Evolutionary conservation across 2,888 invertebrate genomes (phyloP).

Genomic region (Poecilobothrus nobilitatus): DNA sequence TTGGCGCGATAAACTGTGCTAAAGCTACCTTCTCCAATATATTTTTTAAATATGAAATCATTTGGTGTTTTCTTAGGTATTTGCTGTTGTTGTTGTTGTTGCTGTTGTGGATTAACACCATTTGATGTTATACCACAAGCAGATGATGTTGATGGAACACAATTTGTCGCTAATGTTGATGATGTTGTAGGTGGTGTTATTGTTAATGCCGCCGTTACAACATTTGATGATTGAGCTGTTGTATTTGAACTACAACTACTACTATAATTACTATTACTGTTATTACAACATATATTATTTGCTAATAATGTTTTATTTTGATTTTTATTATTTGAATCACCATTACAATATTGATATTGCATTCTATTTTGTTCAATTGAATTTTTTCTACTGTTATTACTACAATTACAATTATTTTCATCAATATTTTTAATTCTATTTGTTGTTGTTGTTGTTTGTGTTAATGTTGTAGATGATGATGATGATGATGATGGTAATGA

Average conservation of each 20-base stretch:
- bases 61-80: constrained; percentile 49
- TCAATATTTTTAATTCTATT: background rate
- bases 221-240: background rate
- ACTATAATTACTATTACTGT: background rate
- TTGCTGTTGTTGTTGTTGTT: constrained; percentile 24
- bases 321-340: background rate
- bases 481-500: constrained; percentile 17
- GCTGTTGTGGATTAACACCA: constrained; percentile 20
- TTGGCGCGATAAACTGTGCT: constrained; percentile 91
- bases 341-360: background rate
- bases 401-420: background rate
- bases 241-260: background rate
- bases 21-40: constrained; percentile 95
- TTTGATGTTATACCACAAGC: constrained; percentile 8
- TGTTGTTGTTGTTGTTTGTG: constrained; percentile 20
- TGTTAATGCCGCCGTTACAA: constrained; percentile 15
- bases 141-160: constrained; percentile 8
- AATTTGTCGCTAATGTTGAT: background rate
- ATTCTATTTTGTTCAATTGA: background rate
- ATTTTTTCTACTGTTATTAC: background rate
- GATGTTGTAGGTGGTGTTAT: constrained; percentile 17
- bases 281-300: background rate
- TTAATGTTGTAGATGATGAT: constrained; percentile 19
- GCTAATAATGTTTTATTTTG: background rate
- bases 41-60: constrained; percentile 91